These are phyloP conservation scores for Orussus abietinus DNA, from an alignment of 1,140 invertebrate genomes.

Conservation along the genomic window DNA sequence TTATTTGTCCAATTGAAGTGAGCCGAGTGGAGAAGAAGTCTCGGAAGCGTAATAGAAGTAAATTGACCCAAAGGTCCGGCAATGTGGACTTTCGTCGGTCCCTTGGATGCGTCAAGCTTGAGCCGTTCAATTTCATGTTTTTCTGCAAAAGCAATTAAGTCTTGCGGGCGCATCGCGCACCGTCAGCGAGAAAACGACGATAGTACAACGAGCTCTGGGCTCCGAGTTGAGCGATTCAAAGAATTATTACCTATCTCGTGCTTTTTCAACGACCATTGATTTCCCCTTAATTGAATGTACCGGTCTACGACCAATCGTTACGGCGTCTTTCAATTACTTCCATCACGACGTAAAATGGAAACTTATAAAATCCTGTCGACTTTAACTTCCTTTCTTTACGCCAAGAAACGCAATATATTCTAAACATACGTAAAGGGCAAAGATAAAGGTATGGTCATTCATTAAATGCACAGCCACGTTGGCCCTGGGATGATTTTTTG, in stretches of 20 bases:
- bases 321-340: not conserved
- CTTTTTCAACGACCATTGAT: slow-evolving; percentile 7
- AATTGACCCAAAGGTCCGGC: not conserved
- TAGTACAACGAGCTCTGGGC: not conserved
- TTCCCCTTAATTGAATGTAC: slow-evolving; percentile 6
- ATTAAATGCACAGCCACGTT: too few relatives aligned
- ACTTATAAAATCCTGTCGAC: too few relatives aligned
- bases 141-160: slow-evolving; percentile 9
- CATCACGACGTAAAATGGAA: not conserved
- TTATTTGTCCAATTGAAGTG: too few relatives aligned
- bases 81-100: not conserved
- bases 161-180: slow-evolving; percentile 3
- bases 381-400: too few relatives aligned
- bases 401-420: too few relatives aligned
- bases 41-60: not conserved
- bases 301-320: not conserved
- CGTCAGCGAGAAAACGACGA: slow-evolving; percentile 7
- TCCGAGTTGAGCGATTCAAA: not conserved
- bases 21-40: too few relatives aligned
- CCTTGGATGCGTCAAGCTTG: not conserved
- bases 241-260: slow-evolving; percentile 7
- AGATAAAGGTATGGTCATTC: too few relatives aligned
- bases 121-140: slow-evolving; percentile 2
- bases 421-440: too few relatives aligned
- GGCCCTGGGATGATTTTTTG: too few relatives aligned